Conservation (phyloP, 2,888 invertebrate species). For the Phasia obesa region DNA sequence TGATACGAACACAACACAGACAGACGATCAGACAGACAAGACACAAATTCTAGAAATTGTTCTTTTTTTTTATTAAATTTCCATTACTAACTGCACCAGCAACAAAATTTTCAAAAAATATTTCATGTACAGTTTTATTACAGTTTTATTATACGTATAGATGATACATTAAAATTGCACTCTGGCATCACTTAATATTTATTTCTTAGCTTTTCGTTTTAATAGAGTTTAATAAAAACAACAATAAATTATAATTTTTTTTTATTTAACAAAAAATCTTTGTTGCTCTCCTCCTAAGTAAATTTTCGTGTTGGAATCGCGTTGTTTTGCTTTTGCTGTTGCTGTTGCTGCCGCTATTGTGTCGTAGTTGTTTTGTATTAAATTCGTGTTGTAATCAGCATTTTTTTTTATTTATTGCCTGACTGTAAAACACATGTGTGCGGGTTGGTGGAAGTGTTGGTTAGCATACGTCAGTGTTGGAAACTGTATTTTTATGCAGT, state of each 20-base stretch:
- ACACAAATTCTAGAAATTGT: no score
- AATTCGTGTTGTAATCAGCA: conserved; percentile 60
- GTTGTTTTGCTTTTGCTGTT: conserved; percentile 11
- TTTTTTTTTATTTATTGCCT: conserved; percentile 53
- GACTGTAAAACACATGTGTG: conserved; percentile 34
- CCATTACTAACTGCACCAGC: no score
- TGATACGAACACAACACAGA: no score
- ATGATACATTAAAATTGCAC: not conserved
- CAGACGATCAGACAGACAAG: no score
- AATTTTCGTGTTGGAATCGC: conserved; percentile 56
- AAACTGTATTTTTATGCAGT: not conserved
- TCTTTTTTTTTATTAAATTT: no score
- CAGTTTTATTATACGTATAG: no score
- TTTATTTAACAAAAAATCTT: conserved; percentile 13
- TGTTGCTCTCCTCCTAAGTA: conserved; percentile 56
- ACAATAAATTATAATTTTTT: conserved; percentile 27
- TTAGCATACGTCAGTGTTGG: conserved; percentile 8
- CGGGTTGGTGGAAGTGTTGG: conserved; percentile 17
- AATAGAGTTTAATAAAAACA: conserved; percentile 11
- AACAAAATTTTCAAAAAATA: no score
- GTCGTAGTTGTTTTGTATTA: conserved; percentile 25
- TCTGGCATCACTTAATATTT: conserved; percentile 37
- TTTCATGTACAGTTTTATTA: no score
- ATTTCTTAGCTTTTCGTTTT: conserved; percentile 30
- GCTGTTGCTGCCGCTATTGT: conserved; percentile 10